Conservation (phyloP, 2,113 vertebrate species). For the Xiphophorus hellerii region DNA sequence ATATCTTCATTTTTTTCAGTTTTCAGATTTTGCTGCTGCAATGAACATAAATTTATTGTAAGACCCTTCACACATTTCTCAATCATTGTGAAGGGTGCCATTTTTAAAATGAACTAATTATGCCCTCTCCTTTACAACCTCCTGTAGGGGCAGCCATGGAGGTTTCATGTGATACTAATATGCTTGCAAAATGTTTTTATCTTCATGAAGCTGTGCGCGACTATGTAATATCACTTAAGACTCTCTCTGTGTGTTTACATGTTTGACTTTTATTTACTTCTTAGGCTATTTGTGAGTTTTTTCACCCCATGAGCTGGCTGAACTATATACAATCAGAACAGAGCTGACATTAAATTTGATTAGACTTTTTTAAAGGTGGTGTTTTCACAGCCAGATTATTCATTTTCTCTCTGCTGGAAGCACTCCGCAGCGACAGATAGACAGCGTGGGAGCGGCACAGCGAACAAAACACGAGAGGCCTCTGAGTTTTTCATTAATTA, state of each 20-base stretch:
- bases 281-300: constrained; percentile 1
- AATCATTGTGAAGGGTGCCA: too few relatives aligned
- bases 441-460: not conserved
- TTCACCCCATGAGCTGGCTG: not conserved
- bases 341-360: not conserved
- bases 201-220: not conserved
- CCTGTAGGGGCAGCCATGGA: not conserved
- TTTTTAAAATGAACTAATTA: not conserved
- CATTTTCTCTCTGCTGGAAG: not conserved
- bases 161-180: not conserved
- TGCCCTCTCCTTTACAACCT: not conserved
- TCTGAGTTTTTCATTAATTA: not conserved
- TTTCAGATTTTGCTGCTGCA: too few relatives aligned
- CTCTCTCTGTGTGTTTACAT: not conserved
- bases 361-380: not conserved
- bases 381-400: not conserved
- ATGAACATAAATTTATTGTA: too few relatives aligned
- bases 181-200: not conserved
- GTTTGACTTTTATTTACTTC: not conserved
- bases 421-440: not conserved
- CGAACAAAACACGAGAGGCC: not conserved
- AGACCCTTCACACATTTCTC: too few relatives aligned
- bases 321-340: not conserved
- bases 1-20: too few relatives aligned
- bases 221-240: not conserved